phyloP scores from a whole-genome alignment of 2,797 vertebrate genomes.

The Hapalemur alaotrensis region DNA sequence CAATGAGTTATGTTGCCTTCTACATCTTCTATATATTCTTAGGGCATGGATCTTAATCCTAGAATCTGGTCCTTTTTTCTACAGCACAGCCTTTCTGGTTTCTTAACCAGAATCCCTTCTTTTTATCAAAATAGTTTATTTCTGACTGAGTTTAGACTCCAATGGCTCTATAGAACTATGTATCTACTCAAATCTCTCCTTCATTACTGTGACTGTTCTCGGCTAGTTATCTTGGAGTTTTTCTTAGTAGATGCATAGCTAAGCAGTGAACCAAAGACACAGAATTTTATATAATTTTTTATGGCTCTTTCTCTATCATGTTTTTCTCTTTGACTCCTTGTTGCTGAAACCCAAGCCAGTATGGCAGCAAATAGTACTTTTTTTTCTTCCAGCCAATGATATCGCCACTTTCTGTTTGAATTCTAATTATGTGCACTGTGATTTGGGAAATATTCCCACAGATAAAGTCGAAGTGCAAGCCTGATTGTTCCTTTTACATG shows the following conservation, averaged over 20 bases:
- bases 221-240: not conserved
- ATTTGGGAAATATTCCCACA: not conserved
- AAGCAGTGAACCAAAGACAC: not conserved
- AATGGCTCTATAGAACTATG: not conserved
- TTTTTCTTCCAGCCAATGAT: not conserved
- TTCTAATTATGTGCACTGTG: not conserved
- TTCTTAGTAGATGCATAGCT: not conserved
- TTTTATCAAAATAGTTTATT: not conserved
- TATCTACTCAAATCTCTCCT: not conserved
- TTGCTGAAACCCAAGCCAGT: not conserved
- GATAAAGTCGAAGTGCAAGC: not conserved
- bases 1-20: not conserved
- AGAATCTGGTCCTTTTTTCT: not conserved
- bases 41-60: not conserved
- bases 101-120: not conserved
- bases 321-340: not conserved
- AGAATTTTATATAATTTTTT: not conserved
- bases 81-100: not conserved
- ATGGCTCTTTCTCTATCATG: not conserved
- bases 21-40: not conserved
- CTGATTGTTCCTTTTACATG: not conserved
- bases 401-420: not conserved
- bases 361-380: not conserved
- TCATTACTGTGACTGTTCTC: not conserved
- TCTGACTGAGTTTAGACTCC: not conserved